These are phyloP conservation scores for Chaetodon auriga DNA, from an alignment of 2,113 vertebrate genomes.

Conservation along the genomic window DNA sequence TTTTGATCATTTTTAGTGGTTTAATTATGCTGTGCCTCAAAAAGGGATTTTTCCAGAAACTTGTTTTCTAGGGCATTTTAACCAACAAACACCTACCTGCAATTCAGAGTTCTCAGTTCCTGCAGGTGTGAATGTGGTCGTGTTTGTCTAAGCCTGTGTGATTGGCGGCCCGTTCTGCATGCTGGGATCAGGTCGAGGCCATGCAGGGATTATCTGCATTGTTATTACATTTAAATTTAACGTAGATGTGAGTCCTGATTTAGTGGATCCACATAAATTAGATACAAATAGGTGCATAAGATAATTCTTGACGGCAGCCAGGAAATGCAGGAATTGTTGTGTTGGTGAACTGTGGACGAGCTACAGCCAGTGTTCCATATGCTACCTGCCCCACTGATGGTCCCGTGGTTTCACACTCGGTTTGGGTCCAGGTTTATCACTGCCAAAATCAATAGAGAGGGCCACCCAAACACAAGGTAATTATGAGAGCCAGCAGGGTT, in stretches of 20 bases:
- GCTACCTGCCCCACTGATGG: conserved; percentile 14
- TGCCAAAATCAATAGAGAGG: conserved; percentile 43
- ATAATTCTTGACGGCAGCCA: neutral
- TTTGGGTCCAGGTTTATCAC: conserved; percentile 37
- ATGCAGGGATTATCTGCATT: neutral
- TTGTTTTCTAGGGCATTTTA: neutral
- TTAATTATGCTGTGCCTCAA: neutral
- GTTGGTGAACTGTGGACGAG: conserved; percentile 2
- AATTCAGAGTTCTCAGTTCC: neutral
- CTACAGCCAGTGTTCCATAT: conserved; percentile 31
- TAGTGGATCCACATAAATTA: neutral
- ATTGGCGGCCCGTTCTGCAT: neutral
- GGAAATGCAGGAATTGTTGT: neutral
- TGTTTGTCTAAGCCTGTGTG: neutral
- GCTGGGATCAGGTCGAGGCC: neutral
- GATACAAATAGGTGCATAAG: neutral
- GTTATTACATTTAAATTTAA: neutral
- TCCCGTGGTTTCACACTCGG: conserved; percentile 47
- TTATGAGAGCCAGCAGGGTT: conserved; percentile 50
- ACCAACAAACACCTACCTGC: neutral
- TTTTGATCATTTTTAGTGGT: neutral
- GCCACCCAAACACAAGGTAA: conserved; percentile 49
- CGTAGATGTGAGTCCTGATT: neutral
- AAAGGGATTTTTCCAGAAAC: neutral
- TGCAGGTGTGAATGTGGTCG: neutral